Base-by-base conservation (phyloP, 2,888 invertebrate genomes). In the Deroplatys truncata region DNA sequence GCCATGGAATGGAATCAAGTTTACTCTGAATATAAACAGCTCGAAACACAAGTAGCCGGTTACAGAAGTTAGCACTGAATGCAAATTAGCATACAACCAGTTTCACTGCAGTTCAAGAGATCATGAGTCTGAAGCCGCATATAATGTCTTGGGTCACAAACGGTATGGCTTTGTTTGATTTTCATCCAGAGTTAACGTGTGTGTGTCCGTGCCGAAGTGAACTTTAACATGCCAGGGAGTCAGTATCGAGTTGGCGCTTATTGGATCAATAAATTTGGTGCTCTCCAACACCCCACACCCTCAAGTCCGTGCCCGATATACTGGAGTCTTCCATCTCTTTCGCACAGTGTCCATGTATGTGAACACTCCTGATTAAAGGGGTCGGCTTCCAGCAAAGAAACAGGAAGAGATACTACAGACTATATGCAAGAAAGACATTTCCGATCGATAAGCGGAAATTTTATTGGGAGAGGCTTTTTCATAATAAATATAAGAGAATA, bases 251-350 rank as follows among this genome's bases (percentile, higher is more conserved):
- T 29, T 87, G 87, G 31, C 87, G n/a, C 25, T 87, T 82, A 82
- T 87, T 87, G 82, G 87, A 87, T 87, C 82, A 87, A 87, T 87
- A 87, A 82, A 87, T 87, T 82, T 87, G 82, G 28, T 31, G 82
- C 25, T 87, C 82, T 82, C 87, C 56, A 72, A 72, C 56, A 72
- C 56, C 82, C 82, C 87, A 87, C 87, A 29, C 87, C 31, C 82
- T 82, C 87, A 31, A 29, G 20, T 87, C 49, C n/a, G 10, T 25
- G 16, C 25, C 20, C n/a, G n/a, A 84, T 85, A 72, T 72, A 72
- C 85, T 85, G 43, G 15, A 35, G n/a, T 25, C 31, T 49, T 85
- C 85, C n/a, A 13, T 85, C 35, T 85, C 85, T 35, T 28, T 85
- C 85, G 31, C 85, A 25, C 28, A n/a, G 29, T 85, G 85, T 85